These are phyloP conservation scores for Pseudomyrmex cubaensis DNA, from an alignment of 1,140 invertebrate genomes.

Conservation along the genomic window DNA sequence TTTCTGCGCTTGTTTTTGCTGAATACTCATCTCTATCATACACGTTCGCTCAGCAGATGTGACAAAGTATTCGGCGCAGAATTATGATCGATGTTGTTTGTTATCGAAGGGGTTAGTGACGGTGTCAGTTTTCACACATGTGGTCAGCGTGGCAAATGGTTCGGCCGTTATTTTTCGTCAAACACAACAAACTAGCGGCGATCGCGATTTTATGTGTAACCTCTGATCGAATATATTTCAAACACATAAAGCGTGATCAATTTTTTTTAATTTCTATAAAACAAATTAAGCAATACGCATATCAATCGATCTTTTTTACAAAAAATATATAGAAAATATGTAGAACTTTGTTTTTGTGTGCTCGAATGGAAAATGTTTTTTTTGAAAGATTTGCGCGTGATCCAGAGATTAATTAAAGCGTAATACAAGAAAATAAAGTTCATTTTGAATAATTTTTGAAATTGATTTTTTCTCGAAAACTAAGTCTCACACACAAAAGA, in stretches of 20 bases:
- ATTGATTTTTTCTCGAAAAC: no score
- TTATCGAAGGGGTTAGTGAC: slow-evolving; percentile 27
- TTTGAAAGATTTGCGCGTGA: no score
- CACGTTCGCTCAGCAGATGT: slow-evolving; percentile 4
- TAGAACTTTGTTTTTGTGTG: no score
- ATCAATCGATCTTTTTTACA: background rate
- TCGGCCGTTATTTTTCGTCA: slow-evolving; percentile 9
- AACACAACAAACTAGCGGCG: slow-evolving; percentile 1
- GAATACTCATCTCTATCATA: background rate
- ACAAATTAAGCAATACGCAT: background rate
- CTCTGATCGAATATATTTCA: background rate
- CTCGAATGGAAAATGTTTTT: no score
- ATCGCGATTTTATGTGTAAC: background rate
- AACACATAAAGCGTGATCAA: background rate
- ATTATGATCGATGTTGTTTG: slow-evolving; percentile 53
- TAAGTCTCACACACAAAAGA: background rate
- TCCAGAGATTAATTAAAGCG: no score
- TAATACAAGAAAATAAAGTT: no score
- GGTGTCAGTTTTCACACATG: slow-evolving; percentile 34
- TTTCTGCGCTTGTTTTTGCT: slow-evolving; percentile 9
- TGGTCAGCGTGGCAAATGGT: slow-evolving; percentile 30
- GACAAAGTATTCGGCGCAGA: slow-evolving; percentile 33
- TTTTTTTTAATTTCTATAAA: background rate
- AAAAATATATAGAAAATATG: background rate
- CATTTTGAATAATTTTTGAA: no score